Evolutionary conservation across 2,113 vertebrate species (phyloP), one percentile per base, ranked within the genome.

Genomic region (Cepphus grylle): DNA sequence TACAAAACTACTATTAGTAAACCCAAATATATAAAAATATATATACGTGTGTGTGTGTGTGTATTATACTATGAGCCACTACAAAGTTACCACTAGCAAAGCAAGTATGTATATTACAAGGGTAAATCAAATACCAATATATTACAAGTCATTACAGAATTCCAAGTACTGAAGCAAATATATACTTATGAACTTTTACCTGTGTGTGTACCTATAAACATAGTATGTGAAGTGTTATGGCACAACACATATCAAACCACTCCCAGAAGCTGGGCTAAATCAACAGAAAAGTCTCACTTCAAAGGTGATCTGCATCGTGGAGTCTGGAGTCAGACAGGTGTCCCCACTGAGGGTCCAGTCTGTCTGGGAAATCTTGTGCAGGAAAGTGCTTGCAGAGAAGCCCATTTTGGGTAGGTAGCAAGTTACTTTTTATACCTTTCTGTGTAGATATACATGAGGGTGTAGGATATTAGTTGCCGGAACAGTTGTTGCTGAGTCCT

Each of bases 291-390:
- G 2, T 61, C 20, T 71, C 2, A 3, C 14, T 63, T 71, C n/a
- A 50, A 36, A 52, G 10, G 26, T 8, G 13, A 55, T 6, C 20
- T 61, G 7, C 8, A 23, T n/a, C 38, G 10, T 30, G 7, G 58
- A 58, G 12, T 12, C 34, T n/a, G 15, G 12, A 29, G 15, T 50
- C 36, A 43, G 11, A 9, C 30, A 38, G 42, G 6, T 40, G 23
- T 34, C 13, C 8, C 15, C 27, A 29, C 9, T 1, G 0, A 67
- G 14, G 17, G 14, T 42, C 25, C 0, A 0, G 25, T 61, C 53
- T 74, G 7, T 32, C 29, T 21, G 14, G 6, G 19, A 65, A 10
- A 52, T 22, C 9, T 73, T 1, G 0, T 52, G 12, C 11, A 21
- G 17, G 12, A 15, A 79, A 34, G 32, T 3, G 38, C 5, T 58